A percentile compares a stretch with the other conserved stretches of the same genome.
Conservation (phyloP, 2,888 invertebrate genomes). For the Xestia c-nigrum region DNA sequence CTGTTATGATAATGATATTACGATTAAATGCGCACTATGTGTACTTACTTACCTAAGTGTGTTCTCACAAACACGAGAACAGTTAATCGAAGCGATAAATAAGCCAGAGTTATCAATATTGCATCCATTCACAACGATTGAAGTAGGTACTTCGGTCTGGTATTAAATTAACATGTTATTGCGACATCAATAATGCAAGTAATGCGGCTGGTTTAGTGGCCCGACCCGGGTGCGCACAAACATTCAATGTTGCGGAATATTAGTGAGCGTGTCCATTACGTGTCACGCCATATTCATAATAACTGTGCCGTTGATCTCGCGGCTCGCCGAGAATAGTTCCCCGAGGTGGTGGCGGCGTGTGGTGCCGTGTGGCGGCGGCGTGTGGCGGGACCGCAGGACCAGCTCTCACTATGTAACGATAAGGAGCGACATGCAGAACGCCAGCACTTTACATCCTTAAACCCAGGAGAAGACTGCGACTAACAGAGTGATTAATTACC, state of each 20-base stretch:
- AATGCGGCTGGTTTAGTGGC: background rate
- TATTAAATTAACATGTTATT: background rate
- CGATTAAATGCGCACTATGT: constrained; percentile 2
- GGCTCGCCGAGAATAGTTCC: constrained; percentile 8
- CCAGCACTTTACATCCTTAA: background rate
- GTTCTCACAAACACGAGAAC: background rate
- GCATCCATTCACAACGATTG: constrained; percentile 12
- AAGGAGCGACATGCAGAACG: background rate
- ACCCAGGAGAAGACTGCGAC: background rate
- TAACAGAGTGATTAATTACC: background rate
- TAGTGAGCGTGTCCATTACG: constrained; percentile 1
- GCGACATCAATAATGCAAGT: background rate
- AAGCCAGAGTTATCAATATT: constrained; percentile 21
- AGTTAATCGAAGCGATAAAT: constrained; percentile 16
- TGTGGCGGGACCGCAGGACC: background rate
- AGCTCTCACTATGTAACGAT: background rate
- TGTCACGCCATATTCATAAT: background rate
- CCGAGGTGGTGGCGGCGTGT: background rate
- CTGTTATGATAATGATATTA: constrained; percentile 22
- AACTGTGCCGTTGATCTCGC: constrained; percentile 14
- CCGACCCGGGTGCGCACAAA: background rate
- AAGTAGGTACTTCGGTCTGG: background rate
- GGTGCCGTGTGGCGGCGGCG: background rate
- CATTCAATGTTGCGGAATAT: background rate
- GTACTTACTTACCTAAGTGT: background rate